phyloP scores from a whole-genome alignment of 2,797 vertebrate genomes.

The Zonotrichia albicollis region DNA sequence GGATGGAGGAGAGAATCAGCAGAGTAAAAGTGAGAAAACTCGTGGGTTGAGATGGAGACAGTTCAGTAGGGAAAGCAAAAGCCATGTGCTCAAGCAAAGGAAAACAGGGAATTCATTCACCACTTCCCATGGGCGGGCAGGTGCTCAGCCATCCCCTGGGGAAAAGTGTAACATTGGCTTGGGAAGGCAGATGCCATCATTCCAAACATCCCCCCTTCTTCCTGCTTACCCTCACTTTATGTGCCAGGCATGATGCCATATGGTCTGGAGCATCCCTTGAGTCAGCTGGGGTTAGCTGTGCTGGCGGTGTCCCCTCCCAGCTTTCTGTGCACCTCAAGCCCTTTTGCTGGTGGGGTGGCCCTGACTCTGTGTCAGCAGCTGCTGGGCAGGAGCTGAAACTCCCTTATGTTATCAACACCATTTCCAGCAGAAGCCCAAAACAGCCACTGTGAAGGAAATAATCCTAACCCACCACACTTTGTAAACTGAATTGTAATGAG shows the following conservation, averaged over 20 bases:
- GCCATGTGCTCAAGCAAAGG: neutral
- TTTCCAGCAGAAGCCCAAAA: neutral
- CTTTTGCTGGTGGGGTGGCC: neutral
- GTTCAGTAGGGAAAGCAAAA: neutral
- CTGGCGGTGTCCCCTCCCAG: neutral
- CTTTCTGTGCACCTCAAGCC: neutral
- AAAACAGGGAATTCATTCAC: neutral
- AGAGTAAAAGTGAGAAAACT: neutral
- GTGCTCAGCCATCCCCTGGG: neutral
- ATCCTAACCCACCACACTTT: too few species aligned
- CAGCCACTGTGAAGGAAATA: too few species aligned
- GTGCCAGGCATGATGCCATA: neutral
- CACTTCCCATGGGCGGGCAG: neutral
- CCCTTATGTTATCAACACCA: rapidly evolving
- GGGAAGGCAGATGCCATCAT: neutral
- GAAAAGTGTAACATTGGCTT: neutral
- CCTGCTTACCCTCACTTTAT: neutral
- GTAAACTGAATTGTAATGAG: neutral
- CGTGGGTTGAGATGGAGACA: neutral
- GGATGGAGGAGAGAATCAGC: neutral
- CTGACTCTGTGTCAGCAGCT: neutral
- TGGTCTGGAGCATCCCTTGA: neutral
- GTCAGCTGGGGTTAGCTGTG: neutral
- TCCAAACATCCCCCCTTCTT: neutral
- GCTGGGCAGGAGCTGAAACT: neutral